phyloP scores from a whole-genome alignment of 2,888 invertebrate species.

The Drosophila incognita region DNA sequence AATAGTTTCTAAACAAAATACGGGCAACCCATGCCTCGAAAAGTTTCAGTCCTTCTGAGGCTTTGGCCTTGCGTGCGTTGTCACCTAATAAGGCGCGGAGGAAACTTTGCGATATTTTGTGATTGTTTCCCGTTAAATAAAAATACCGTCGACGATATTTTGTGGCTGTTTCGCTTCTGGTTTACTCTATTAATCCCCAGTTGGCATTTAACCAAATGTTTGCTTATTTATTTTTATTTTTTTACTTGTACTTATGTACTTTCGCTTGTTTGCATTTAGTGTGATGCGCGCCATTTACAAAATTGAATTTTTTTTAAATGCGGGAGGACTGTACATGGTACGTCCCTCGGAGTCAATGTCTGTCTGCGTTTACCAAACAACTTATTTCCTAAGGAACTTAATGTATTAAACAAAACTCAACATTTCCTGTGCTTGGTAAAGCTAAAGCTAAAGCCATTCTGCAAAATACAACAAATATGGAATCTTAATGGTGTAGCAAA shows the following conservation, averaged over 20 bases:
- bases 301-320: slow-evolving; percentile 58
- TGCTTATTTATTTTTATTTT: slow-evolving; percentile 13
- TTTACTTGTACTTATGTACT: slow-evolving; percentile 25
- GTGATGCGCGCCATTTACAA: slow-evolving; percentile 61
- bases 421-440: not conserved
- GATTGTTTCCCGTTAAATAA: slow-evolving; percentile 72
- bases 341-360: not conserved
- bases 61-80: slow-evolving; percentile 37
- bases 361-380: not conserved
- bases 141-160: slow-evolving; percentile 51
- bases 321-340: not conserved
- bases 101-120: slow-evolving; percentile 64
- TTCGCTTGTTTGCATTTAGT: slow-evolving; percentile 45
- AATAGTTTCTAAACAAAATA: slow-evolving; percentile 64
- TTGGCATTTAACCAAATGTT: slow-evolving; percentile 65
- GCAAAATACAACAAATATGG: not conserved
- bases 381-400: not conserved
- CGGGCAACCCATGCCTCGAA: slow-evolving; percentile 20
- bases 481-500: not conserved
- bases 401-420: not conserved
- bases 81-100: slow-evolving; percentile 49
- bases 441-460: not conserved
- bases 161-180: slow-evolving; percentile 45
- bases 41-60: slow-evolving; percentile 26
- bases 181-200: slow-evolving; percentile 65